Evolutionary conservation across 2,797 vertebrate genomes (phyloP).

Genomic region (Schizopygopsis malacanthus): DNA sequence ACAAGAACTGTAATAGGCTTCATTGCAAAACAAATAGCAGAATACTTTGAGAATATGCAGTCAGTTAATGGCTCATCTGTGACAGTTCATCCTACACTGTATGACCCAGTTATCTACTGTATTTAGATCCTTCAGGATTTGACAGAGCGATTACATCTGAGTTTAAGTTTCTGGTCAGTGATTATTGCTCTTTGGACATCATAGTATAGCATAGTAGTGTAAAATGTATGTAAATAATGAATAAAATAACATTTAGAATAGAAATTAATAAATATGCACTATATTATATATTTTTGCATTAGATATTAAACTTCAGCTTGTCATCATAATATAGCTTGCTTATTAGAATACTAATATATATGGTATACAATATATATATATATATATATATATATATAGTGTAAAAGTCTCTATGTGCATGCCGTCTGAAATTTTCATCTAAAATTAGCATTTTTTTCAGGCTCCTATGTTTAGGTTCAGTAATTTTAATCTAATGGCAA

Average conservation of each 20-base stretch:
- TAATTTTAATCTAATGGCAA: not conserved
- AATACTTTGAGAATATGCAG: not conserved
- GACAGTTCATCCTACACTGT: conserved; percentile 7
- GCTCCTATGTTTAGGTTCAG: not conserved
- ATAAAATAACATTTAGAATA: not conserved
- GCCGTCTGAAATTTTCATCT: too few species aligned
- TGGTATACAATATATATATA: not conserved
- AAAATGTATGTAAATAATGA: not conserved
- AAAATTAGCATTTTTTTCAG: too few species aligned
- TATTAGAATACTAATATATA: not conserved
- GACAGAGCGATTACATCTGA: not conserved
- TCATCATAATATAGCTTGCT: conserved; percentile 1
- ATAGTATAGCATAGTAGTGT: not conserved
- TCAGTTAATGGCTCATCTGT: conserved; percentile 19
- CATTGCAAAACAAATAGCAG: conserved; percentile 1
- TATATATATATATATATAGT: not conserved
- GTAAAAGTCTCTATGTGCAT: too few species aligned
- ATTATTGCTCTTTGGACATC: conserved; percentile 22
- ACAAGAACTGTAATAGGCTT: not conserved
- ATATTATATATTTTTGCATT: not conserved
- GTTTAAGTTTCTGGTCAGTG: conserved; percentile 39
- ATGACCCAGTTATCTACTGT: conserved; percentile 40
- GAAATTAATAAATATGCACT: not conserved
- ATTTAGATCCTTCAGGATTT: conserved; percentile 22
- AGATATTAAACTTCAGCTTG: not conserved